Conservation (phyloP, 2,113 vertebrate species). For the Danionella cerebrum region DNA sequence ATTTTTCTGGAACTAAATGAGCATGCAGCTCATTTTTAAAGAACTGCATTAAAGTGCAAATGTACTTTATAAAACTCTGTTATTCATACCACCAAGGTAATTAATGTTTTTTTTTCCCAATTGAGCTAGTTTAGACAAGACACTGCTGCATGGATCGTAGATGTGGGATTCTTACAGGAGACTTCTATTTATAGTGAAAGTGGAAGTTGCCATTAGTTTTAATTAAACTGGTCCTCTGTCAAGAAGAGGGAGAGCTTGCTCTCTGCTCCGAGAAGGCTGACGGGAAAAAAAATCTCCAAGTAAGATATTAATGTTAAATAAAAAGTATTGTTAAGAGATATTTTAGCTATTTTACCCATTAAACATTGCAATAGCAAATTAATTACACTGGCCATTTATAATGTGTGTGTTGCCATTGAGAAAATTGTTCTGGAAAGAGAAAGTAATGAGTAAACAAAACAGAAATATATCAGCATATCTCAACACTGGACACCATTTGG, state of each 20-base stretch:
- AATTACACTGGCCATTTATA: too few relatives aligned
- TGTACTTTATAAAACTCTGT: neutral
- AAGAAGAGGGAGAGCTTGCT: neutral
- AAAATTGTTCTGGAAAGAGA: too few relatives aligned
- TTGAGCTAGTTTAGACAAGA: neutral
- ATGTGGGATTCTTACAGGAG: neutral
- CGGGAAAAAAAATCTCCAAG: too few relatives aligned
- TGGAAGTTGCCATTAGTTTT: neutral
- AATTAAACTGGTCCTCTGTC: neutral
- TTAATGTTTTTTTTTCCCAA: conserved; percentile 1
- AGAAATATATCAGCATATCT: too few relatives aligned
- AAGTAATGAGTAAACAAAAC: too few relatives aligned
- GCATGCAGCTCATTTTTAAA: neutral
- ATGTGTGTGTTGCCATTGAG: too few relatives aligned
- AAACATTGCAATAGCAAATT: too few relatives aligned
- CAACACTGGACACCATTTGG: too few relatives aligned
- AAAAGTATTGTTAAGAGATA: too few relatives aligned
- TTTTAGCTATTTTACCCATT: too few relatives aligned
- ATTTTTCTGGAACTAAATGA: neutral
- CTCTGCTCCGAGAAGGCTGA: neutral
- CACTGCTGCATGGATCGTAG: neutral
- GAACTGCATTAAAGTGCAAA: neutral
- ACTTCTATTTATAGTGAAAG: neutral
- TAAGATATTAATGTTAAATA: too few relatives aligned
- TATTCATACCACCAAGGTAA: neutral